phyloP scores from a whole-genome alignment of 2,113 vertebrate species.

The Odontophorus gujanensis region DNA sequence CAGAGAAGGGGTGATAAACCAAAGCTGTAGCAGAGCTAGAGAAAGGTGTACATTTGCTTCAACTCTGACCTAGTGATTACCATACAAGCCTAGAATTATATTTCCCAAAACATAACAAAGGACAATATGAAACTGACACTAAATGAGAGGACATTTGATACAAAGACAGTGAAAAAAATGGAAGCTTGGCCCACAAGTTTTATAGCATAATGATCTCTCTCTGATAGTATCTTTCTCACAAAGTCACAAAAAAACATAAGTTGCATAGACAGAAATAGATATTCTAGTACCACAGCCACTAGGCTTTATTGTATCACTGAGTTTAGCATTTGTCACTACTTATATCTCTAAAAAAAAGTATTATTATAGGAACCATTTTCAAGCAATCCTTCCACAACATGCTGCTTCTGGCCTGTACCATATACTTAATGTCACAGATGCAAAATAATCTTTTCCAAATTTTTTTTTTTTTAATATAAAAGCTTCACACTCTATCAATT shows the following conservation, averaged over 20 bases:
- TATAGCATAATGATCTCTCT: background rate
- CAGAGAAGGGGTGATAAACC: background rate
- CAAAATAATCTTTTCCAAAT: constrained; percentile 32
- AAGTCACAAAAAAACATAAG: constrained; percentile 25
- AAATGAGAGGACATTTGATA: background rate
- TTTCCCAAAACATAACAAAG: background rate
- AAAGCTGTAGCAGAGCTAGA: background rate
- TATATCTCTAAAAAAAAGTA: background rate
- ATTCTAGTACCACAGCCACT: background rate
- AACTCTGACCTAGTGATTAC: background rate
- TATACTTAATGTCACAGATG: constrained; percentile 25
- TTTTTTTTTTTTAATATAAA: background rate
- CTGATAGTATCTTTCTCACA: background rate
- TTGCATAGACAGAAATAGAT: constrained; percentile 16
- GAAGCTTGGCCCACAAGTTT: background rate
- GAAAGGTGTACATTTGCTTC: constrained; percentile 3
- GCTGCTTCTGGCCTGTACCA: background rate
- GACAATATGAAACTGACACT: background rate
- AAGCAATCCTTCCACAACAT: background rate
- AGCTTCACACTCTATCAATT: constrained; percentile 52
- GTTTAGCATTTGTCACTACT: background rate
- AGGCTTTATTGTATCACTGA: background rate
- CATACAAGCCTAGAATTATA: background rate
- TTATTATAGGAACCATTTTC: background rate
- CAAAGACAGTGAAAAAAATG: background rate